These are phyloP conservation scores for Kryptolebias marmoratus DNA, from an alignment of 2,113 vertebrate genomes.

Conservation along the genomic window DNA sequence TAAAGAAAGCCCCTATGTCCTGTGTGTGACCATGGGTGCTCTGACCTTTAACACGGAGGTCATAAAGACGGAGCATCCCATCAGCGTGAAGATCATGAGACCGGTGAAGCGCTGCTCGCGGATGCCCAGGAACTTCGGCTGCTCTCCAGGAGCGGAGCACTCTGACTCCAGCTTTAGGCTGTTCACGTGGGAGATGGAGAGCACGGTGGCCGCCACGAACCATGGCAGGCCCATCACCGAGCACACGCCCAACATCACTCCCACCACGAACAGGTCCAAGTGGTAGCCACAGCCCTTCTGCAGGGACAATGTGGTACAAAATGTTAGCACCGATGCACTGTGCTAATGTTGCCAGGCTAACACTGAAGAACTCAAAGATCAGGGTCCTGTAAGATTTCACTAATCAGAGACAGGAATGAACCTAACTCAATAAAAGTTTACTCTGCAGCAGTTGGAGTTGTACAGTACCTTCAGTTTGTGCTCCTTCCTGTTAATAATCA, in stretches of 20 bases:
- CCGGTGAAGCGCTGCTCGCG: constrained; percentile 97
- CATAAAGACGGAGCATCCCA: constrained; percentile 99
- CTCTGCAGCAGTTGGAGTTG: not conserved
- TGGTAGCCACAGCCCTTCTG: constrained; percentile 95
- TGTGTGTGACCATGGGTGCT: too few relatives aligned
- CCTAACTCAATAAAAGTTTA: too few relatives aligned
- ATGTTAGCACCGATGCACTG: not conserved
- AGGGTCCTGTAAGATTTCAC: too few relatives aligned
- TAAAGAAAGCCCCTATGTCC: too few relatives aligned
- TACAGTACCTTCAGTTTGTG: constrained; percentile 95
- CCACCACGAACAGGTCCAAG: constrained; percentile 95
- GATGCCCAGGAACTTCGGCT: constrained; percentile 98
- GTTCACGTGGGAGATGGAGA: constrained; percentile 98
- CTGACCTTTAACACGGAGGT: constrained; percentile 95
- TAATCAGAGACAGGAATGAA: too few relatives aligned
- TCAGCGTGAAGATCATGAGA: constrained; percentile 98
- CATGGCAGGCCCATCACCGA: constrained; percentile 97
- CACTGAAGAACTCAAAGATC: not conserved
- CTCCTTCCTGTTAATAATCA: constrained; percentile 99
- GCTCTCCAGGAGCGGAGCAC: constrained; percentile 96
- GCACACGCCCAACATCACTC: constrained; percentile 96
- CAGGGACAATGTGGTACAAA: not conserved
- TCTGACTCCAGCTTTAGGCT: constrained; percentile 98
- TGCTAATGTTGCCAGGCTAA: not conserved
- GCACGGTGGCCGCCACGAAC: constrained; percentile 98